Percentiles rank a stretch among this genome's conserved stretches.
phyloP scores from a whole-genome alignment of 2,797 vertebrate species.

The Enoplosus armatus region DNA sequence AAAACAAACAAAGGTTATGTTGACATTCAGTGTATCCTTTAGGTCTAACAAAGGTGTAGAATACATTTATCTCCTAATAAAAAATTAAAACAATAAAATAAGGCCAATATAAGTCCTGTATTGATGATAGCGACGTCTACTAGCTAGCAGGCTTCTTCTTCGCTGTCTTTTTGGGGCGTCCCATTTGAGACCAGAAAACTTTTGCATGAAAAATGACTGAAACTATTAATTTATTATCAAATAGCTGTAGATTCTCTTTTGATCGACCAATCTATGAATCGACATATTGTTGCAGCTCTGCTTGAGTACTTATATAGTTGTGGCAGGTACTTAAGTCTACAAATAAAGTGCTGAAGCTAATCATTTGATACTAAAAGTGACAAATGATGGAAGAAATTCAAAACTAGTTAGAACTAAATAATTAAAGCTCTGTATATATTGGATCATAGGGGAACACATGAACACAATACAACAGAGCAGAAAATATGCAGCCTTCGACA shows the following conservation, averaged over 20 bases:
- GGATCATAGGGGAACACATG: slow-evolving; percentile 20
- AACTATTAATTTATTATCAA: background rate
- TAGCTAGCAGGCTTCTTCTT: background rate
- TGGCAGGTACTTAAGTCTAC: background rate
- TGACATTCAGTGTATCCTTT: background rate
- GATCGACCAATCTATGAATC: background rate
- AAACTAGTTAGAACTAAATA: background rate
- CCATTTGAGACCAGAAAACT: background rate
- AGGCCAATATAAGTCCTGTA: too few species aligned
- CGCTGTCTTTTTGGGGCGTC: rapidly evolving
- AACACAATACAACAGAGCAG: slow-evolving; percentile 40
- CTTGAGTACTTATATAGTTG: background rate
- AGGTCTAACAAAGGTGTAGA: background rate
- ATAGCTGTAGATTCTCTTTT: background rate
- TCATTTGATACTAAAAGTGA: background rate
- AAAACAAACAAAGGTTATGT: background rate
- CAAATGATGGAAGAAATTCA: background rate
- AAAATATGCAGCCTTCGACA: slow-evolving; percentile 48
- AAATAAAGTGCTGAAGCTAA: background rate
- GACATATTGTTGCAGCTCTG: background rate
- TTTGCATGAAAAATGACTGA: background rate
- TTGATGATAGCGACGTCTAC: background rate
- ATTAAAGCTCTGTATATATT: background rate
- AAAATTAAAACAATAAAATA: too few species aligned
- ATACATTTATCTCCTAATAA: background rate